Base-by-base conservation (phyloP, 2,888 invertebrate species). In the Nomada fabriciana region DNA sequence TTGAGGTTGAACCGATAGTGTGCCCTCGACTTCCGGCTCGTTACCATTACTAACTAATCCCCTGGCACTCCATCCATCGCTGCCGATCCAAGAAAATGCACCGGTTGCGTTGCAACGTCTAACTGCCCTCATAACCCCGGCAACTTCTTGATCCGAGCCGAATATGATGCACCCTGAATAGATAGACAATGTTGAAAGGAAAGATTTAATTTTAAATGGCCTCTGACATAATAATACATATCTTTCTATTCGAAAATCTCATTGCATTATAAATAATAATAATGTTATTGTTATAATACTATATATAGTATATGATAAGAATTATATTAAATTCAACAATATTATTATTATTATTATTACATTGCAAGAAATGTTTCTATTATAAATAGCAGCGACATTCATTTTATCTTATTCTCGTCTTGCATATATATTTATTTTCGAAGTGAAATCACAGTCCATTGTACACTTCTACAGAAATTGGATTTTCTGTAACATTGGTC, bases 71-170 rank as follows among this genome's bases (percentile, higher is more conserved):
- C 99, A 99, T 0, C 99, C 99, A 91, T 99, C 99, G 47, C 98
- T 98, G 0, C 99, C 99, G 55, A 99, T 98, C 98, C 98, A 99
- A 76, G 98, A 97, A 94, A 99, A 99, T 71, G 96, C 95, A 9
- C 97, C 97, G 0, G 98, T 98, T 13, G 98, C 98, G 92, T 98
- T 98, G 83, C 96, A 96, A 5, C 98, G 95, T 77, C 97, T 95
- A 0, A 98, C 98, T 0, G 99, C 99, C 64, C 97, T 95, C 99
- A 99, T 99, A 79, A 99, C 96, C 53, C 98, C 98, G 0, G 98
- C 98, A 11, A 99, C 99, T 95, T 99, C 99, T 94, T 99, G 99
- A 94, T 99, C 99, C 0, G 98, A 98, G 0, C 98, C 99, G 94
- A 98, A 99, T 89, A 99, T 97, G 81, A 99, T 98, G 70, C 98